Conservation (phyloP, 53 echinoderm and acorn worm genomes). For the Zoroaster sp. region DNA sequence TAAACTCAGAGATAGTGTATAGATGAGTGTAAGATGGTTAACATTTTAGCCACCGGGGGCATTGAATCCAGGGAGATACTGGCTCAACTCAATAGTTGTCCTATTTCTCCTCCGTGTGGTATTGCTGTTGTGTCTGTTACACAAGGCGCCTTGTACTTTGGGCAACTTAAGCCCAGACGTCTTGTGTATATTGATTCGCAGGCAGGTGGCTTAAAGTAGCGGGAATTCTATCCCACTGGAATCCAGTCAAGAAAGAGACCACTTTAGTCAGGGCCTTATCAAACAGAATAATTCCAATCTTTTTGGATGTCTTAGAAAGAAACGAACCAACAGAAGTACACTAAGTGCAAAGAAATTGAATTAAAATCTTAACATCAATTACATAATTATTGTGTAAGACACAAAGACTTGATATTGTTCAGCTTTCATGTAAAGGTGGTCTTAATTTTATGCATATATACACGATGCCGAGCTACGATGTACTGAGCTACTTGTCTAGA, state of each 20-base stretch:
- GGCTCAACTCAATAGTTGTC: background rate
- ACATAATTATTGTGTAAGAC: no score
- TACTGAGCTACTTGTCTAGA: no score
- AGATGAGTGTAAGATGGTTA: background rate
- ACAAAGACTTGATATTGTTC: no score
- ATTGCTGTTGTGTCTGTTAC: background rate
- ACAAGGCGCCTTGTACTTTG: constrained; percentile 3
- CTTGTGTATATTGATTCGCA: constrained; percentile 24
- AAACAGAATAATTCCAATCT: no score
- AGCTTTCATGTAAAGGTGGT: no score
- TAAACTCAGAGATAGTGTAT: background rate
- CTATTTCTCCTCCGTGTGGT: background rate
- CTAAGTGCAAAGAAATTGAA: no score
- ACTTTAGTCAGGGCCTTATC: no score
- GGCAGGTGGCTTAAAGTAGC: constrained; percentile 28
- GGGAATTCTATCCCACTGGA: background rate
- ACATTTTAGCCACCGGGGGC: background rate
- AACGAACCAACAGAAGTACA: no score
- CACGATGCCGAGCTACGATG: no score
- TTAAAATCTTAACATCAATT: no score
- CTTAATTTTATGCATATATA: no score
- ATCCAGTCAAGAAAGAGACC: background rate
- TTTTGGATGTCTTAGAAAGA: no score
- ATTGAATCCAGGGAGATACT: background rate
- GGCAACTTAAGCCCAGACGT: background rate